Evolutionary conservation across 2,113 vertebrate genomes (phyloP), one percentile per base, ranked within the genome.

Genomic region (Cisticola juncidis): DNA sequence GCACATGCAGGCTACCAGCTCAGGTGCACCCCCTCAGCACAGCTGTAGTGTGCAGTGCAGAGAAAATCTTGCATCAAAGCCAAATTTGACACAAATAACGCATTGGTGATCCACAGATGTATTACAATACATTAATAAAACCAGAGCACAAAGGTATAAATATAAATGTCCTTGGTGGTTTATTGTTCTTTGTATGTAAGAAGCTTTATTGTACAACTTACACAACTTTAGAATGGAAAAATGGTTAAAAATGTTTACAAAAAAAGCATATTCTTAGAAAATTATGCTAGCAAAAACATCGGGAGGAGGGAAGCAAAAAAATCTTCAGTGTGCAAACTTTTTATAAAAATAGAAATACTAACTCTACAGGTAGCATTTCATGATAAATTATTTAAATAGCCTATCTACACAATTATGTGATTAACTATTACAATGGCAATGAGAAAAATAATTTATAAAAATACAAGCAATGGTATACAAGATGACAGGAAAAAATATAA

Each of bases 331-430:
- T 99, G 99, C 99, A 99, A 99, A 99, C 98, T 96, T 98, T 98
- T 99, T 99, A 99, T 99, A 99, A 99, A 99, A 98, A 99, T 98
- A 99, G 98, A 99, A 99, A 98, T 97, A 98, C 98, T 98, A 99
- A 98, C 98, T 98, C 98, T 98, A 98, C 98, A 98, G 98, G 98
- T 98, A 98, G 98, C 98, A 98, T 98, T 98, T 99, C 98, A 98
- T 98, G 98, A 99, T 99, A 99, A 99, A 99, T 99, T 99, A 99
- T 98, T 99, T 99, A 99, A 99, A 99, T 99, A 99, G 99, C 98
- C 82, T 99, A 99, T 99, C 98, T 99, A 99, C 99, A 99, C 97
- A 98, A 97, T 98, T 96, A 98, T 96, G 98, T 99, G 98, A 98
- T 98, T 98, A 98, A 97, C 98, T 99, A 97, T 98, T 98, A 97